Conservation (phyloP, 2,797 vertebrate genomes). For the Acomys russatus region DNA sequence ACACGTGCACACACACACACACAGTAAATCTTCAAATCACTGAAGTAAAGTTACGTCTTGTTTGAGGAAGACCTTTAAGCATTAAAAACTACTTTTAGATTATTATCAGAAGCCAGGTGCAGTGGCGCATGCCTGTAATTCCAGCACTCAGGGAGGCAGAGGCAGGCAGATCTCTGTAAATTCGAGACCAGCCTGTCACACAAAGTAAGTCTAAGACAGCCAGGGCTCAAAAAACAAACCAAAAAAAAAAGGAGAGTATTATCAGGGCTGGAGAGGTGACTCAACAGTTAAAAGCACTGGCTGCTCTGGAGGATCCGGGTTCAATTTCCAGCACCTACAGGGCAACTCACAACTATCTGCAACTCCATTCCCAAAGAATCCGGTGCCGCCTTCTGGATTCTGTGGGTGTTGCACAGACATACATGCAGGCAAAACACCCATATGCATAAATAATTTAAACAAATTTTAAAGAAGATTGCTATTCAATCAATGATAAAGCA, state of each 20-base stretch:
- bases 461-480: neutral
- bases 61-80: neutral
- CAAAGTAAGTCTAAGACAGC: no score
- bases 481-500: constrained; percentile 1
- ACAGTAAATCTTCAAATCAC: neutral
- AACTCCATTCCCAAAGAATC: neutral
- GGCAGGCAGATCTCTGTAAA: no score
- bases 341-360: neutral
- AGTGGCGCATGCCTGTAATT: no score
- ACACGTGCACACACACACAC: neutral
- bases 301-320: neutral
- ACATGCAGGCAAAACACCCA: neutral
- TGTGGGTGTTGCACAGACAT: neutral
- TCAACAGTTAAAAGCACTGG: neutral
- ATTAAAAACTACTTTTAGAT: constrained; percentile 5
- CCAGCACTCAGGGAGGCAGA: no score
- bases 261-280: neutral
- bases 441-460: neutral
- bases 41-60: neutral
- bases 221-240: no score
- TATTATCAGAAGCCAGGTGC: neutral
- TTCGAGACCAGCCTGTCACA: no score
- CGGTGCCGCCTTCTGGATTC: neutral
- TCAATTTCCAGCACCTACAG: neutral
- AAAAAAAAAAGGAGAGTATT: neutral